These are phyloP conservation scores for Proctacanthus coquilletti DNA, from an alignment of 1,140 invertebrate genomes.

Conservation along the genomic window DNA sequence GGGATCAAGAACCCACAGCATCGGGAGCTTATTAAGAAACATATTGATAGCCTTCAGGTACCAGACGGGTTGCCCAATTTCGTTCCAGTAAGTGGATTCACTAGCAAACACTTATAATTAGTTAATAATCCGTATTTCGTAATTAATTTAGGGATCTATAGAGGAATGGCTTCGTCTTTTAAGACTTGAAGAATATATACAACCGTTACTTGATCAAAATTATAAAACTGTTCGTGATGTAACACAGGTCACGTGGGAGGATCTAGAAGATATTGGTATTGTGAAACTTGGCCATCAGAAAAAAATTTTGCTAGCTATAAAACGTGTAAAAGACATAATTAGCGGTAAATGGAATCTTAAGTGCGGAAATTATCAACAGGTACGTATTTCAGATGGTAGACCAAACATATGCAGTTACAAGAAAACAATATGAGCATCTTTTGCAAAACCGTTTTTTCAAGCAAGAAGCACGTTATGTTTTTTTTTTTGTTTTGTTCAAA, in stretches of 20 bases:
- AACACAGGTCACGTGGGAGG: conserved; percentile 93
- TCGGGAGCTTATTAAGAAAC: conserved; percentile 86
- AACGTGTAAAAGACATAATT: conserved; percentile 87
- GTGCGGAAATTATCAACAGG: conserved; percentile 24
- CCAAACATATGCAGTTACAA: no score
- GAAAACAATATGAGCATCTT: no score
- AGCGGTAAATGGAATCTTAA: conserved; percentile 54
- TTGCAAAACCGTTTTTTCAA: no score
- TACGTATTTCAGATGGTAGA: no score
- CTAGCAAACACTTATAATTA: neutral
- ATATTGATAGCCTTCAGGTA: conserved; percentile 89
- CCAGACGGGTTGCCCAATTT: conserved; percentile 85
- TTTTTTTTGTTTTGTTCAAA: no score
- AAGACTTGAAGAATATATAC: conserved; percentile 80
- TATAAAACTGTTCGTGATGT: conserved; percentile 86
- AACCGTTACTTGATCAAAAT: conserved; percentile 76
- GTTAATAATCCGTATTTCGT: conserved; percentile 13
- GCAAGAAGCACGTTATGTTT: no score
- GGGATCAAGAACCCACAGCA: conserved; percentile 96
- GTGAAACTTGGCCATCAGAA: conserved; percentile 93
- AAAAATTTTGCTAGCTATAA: conserved; percentile 92
- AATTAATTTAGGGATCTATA: conserved; percentile 51
- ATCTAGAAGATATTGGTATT: conserved; percentile 97
- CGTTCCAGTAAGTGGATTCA: conserved; percentile 55
- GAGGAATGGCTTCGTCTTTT: conserved; percentile 88